phyloP scores from a whole-genome alignment of 2,888 invertebrate genomes.

The Graphium colonna region DNA sequence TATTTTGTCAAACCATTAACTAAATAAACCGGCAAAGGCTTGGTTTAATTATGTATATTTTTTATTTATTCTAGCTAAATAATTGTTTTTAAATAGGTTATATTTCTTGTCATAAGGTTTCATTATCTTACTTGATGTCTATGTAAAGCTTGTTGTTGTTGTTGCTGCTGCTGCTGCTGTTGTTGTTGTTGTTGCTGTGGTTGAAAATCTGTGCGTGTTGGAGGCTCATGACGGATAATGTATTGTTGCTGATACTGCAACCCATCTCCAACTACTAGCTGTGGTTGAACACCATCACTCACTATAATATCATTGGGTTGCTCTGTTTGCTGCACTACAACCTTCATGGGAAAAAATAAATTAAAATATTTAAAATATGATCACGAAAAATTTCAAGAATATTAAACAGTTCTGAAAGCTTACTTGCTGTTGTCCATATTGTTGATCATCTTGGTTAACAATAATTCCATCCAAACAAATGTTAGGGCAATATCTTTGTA shows the following conservation, averaged over 20 bases:
- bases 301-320: slow-evolving; percentile 78
- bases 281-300: slow-evolving; percentile 67
- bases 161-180: slow-evolving; percentile 52
- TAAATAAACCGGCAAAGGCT: background rate
- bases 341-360: slow-evolving; percentile 41
- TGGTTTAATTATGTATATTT: slow-evolving; percentile 2
- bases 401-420: slow-evolving; percentile 4
- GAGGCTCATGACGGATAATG: slow-evolving; percentile 69
- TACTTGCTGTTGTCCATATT: slow-evolving; percentile 74
- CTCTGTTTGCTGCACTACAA: slow-evolving; percentile 77
- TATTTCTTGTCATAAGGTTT: background rate
- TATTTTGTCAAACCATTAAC: background rate
- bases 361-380: background rate
- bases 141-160: slow-evolving; percentile 46
- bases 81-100: no score
- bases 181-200: slow-evolving; percentile 50
- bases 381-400: slow-evolving; percentile 9
- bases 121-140: slow-evolving; percentile 50
- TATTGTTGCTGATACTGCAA: slow-evolving; percentile 73
- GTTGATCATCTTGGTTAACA: slow-evolving; percentile 74
- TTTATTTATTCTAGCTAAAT: background rate
- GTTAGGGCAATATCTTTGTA: slow-evolving; percentile 83
- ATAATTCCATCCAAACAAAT: slow-evolving; percentile 76
- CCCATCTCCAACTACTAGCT: slow-evolving; percentile 68
- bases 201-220: slow-evolving; percentile 58